A percentile compares a stretch with the other conserved stretches of the same genome.
Evolutionary conservation across 2,113 vertebrate species (phyloP).

Genomic region (Podarcis muralis): DNA sequence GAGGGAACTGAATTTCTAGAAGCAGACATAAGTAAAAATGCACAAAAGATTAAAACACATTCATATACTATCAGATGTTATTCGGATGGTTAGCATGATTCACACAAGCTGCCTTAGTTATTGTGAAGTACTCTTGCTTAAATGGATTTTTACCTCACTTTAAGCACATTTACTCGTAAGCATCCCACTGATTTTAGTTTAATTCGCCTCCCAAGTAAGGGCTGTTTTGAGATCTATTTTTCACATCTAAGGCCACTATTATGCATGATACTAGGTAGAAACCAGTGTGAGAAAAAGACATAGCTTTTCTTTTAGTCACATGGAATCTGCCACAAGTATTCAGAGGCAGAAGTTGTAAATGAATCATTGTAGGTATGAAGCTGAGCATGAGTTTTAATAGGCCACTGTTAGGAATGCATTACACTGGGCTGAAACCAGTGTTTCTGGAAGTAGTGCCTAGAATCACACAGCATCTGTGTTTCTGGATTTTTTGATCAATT

Average conservation of each 20-base stretch:
- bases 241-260: neutral
- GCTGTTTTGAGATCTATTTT: neutral
- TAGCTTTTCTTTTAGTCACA: neutral
- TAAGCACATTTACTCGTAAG: neutral
- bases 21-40: conserved; percentile 8
- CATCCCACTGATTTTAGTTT: neutral
- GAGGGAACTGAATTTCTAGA: conserved; percentile 31
- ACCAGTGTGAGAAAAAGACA: neutral
- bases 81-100: neutral
- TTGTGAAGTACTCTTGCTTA: neutral
- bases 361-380: neutral
- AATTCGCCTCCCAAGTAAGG: neutral
- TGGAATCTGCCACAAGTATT: neutral
- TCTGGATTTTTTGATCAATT: neutral
- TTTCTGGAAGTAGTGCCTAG: neutral
- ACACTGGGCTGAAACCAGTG: too few species aligned
- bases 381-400: neutral
- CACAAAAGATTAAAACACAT: conserved; percentile 41
- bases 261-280: neutral
- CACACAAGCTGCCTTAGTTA: neutral
- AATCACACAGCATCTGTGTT: neutral
- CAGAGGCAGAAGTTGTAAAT: neutral
- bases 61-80: conserved; percentile 1
- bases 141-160: neutral
- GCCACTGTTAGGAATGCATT: neutral